Conservation (phyloP, 2,113 vertebrate genomes). For the Neodontobutis hainanensis region DNA sequence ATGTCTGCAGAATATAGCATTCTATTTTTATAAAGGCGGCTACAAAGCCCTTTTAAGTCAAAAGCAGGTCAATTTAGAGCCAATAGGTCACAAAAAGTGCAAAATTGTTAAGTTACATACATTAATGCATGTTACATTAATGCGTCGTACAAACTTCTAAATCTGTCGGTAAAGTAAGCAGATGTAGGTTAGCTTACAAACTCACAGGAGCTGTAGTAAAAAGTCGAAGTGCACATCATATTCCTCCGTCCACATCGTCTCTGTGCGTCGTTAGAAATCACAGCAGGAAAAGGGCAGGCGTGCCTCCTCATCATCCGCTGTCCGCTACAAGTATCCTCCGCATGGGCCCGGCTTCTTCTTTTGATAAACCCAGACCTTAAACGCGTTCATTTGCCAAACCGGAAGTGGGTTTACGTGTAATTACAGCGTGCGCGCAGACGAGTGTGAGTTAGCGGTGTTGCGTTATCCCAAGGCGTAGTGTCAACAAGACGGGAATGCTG, state of each 20-base stretch:
- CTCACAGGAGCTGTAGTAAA: constrained; percentile 82
- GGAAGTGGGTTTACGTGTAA: constrained; percentile 20
- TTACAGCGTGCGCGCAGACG: not conserved
- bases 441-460: not conserved
- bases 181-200: not conserved
- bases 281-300: constrained; percentile 45
- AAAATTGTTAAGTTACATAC: no score
- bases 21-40: no score
- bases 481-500: constrained; percentile 21
- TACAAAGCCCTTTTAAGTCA: no score
- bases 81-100: no score
- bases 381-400: not conserved
- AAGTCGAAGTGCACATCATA: constrained; percentile 82
- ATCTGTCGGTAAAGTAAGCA: not conserved
- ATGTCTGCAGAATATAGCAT: no score
- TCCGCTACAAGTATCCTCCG: constrained; percentile 23
- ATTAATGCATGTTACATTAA: no score
- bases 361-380: not conserved
- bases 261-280: constrained; percentile 31
- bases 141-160: not conserved
- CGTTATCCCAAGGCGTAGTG: constrained; percentile 13
- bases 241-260: constrained; percentile 83
- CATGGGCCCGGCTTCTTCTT: constrained; percentile 41
- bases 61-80: no score
- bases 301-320: constrained; percentile 54